Evolutionary conservation across 2,888 invertebrate genomes (phyloP), one percentile per base, ranked within the genome.

Genomic region (Drosophila kambysellisi): DNA sequence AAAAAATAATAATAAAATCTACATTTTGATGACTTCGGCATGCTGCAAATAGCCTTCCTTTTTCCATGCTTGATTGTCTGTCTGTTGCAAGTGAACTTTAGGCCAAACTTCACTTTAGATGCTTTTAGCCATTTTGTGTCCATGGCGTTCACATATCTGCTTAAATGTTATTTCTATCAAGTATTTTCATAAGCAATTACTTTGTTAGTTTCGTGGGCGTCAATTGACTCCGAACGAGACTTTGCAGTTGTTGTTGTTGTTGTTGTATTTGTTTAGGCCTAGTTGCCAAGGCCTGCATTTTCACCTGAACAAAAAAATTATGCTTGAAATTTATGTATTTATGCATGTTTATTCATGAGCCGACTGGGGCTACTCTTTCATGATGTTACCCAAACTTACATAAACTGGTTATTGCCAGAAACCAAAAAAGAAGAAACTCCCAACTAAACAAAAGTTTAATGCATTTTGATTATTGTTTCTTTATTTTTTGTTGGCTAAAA

Each of bases 131-230:
- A 46, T 8, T 8, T 46, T 82, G 60, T 86, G 89, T 83, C 78
- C 82, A 63, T 68, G 78, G 74, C 69, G 39, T 33, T 37, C 41
- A 67, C 33, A 43, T n/a, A 59, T 20, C 4, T 57, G 52, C 56
- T 57, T 70, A 75, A 90, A 86, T 90, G 89, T 86, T 85, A 88
- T 86, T 90, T 90, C 88, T 74, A 89, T 89, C 73, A 76, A 88
- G 81, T 86, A 85, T 82, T 84, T 88, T 74, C 62, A 69, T 88
- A 71, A 82, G 70, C 90, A 90, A 83, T 88, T 83, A 88, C 69
- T 85, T 84, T 66, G 71, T 75, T 82, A 63, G 74, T 70, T 73
- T 61, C 64, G 74, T 90, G 90, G 79, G 79, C 72, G 76, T 69
- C 70, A 80, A 76, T 65, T 86, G 70, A 78, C 78, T 80, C 71